A percentile compares a stretch with the other conserved stretches of the same genome.
These are phyloP conservation scores for Tragelaphus scriptus DNA, from an alignment of 2,113 vertebrate genomes.

Conservation along the genomic window DNA sequence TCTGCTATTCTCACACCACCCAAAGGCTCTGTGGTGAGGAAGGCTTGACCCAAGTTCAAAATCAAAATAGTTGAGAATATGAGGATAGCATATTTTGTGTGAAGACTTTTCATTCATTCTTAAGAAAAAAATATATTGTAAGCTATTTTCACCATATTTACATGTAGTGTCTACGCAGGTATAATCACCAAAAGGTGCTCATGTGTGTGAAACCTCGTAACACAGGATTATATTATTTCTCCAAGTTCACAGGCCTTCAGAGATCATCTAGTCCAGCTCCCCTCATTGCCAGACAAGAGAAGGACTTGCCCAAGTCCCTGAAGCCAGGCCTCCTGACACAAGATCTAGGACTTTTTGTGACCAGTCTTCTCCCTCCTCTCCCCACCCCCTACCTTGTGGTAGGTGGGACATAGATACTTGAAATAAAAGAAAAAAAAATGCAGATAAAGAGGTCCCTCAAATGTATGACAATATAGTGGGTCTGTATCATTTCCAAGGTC, in stretches of 20 bases:
- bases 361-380: not conserved
- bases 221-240: not conserved
- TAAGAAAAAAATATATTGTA: not conserved
- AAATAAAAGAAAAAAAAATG: not conserved
- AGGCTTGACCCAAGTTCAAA: not conserved
- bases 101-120: not conserved
- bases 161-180: not conserved
- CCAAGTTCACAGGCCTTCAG: not conserved
- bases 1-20: not conserved
- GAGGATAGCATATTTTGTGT: not conserved
- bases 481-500: constrained; percentile 14
- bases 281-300: not conserved
- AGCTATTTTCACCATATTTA: not conserved
- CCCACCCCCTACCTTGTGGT: not conserved
- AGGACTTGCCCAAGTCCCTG: not conserved
- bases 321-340: not conserved
- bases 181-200: not conserved
- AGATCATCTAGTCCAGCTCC: not conserved
- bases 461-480: not conserved
- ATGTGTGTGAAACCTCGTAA: not conserved
- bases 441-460: not conserved
- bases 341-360: not conserved
- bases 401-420: not conserved
- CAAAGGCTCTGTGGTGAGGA: not conserved
- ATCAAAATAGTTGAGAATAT: not conserved